Conservation (phyloP, 2,888 invertebrate species). For the Chrysolina americana region DNA sequence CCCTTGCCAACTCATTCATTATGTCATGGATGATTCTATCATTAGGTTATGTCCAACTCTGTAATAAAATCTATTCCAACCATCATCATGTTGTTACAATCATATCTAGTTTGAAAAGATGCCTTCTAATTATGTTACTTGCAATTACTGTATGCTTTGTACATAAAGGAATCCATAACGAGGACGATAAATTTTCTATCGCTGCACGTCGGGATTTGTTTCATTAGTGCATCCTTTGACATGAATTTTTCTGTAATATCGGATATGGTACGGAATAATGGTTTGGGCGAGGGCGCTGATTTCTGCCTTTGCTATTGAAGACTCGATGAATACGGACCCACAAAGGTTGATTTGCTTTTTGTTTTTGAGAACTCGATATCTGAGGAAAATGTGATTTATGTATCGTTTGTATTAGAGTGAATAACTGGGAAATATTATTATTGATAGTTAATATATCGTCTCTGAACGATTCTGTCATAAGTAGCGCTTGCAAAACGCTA, state of each 20-base stretch:
- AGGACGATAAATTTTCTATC: slow-evolving; percentile 1
- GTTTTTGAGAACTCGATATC: neutral
- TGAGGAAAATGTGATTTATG: too few relatives aligned
- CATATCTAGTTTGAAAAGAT: neutral
- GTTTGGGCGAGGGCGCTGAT: neutral
- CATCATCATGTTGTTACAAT: slow-evolving; percentile 4
- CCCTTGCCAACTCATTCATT: neutral
- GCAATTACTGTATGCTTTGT: neutral
- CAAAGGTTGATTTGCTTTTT: neutral
- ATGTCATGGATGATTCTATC: neutral
- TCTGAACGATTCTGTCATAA: too few relatives aligned
- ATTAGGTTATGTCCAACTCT: neutral
- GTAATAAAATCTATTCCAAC: neutral
- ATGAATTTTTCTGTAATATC: neutral
- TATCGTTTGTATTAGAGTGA: too few relatives aligned
- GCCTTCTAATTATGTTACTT: neutral
- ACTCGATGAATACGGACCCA: neutral
- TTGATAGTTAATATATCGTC: too few relatives aligned
- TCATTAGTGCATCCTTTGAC: slow-evolving; percentile 10
- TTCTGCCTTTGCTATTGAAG: neutral
- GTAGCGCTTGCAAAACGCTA: too few relatives aligned
- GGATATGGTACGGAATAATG: neutral
- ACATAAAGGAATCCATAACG: neutral
- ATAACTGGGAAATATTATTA: too few relatives aligned
- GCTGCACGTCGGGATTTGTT: neutral